Conservation (phyloP, 92 coral and sea anemone genomes). For the Heliopora coerulea region DNA sequence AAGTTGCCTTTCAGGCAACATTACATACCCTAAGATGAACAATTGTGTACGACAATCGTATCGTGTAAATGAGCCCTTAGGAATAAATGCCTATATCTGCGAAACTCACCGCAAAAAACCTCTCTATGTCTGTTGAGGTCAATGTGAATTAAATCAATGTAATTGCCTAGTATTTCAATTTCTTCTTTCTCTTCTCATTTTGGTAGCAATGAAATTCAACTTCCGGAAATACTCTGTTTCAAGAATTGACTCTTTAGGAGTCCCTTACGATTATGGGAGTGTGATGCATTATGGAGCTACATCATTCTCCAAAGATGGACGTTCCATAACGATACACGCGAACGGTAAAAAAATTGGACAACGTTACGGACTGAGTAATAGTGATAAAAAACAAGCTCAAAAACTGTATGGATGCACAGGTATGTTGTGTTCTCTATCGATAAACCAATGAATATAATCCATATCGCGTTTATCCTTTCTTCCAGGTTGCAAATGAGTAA, state of each 20-base stretch:
- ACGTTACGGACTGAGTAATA: slow-evolving; percentile 3
- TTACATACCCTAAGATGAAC: no score
- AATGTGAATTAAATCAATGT: background rate
- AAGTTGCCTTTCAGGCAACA: no score
- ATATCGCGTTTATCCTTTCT: no score
- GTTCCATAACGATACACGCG: background rate
- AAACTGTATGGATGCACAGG: slow-evolving; percentile 11
- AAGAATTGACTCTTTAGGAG: slow-evolving; percentile 10
- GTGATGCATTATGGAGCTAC: slow-evolving; percentile 40
- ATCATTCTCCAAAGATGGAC: slow-evolving; percentile 29
- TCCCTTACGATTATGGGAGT: slow-evolving; percentile 22
- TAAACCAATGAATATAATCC: no score
- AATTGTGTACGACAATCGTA: no score
- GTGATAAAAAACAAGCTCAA: slow-evolving; percentile 34
- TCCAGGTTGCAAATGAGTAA: no score
- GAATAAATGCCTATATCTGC: no score
- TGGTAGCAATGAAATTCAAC: slow-evolving; percentile 29
- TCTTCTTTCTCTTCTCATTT: background rate
- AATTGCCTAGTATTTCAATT: background rate
- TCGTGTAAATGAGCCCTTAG: no score
- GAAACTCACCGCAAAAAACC: no score
- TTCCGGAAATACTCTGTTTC: slow-evolving; percentile 15
- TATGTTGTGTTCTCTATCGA: background rate
- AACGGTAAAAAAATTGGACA: background rate
- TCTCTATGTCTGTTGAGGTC: background rate